Evolutionary conservation across 2,888 invertebrate species (phyloP).

Genomic region (Junonia oenone): DNA sequence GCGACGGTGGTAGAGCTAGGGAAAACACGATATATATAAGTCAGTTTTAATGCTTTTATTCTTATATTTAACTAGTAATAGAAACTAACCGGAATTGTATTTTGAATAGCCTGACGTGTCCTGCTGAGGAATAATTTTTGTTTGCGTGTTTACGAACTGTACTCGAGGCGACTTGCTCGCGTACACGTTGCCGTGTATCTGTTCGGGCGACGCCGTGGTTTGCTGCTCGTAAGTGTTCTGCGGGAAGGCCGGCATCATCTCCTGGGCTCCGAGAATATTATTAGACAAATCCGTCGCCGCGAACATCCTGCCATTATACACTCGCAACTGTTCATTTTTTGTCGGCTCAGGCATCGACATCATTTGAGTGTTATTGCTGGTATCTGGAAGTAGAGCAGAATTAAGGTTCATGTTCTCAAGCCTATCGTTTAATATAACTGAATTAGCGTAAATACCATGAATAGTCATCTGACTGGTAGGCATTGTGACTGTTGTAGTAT

Average conservation of each 20-base stretch:
- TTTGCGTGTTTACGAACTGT: constrained; percentile 51
- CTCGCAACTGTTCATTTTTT: constrained; percentile 65
- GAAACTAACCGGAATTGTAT: constrained; percentile 56
- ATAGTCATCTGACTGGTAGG: constrained; percentile 70
- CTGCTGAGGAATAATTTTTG: constrained; percentile 53
- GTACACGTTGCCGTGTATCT: constrained; percentile 46
- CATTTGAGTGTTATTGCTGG: constrained; percentile 66
- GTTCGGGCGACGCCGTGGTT: constrained; percentile 37
- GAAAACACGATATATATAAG: constrained; percentile 2
- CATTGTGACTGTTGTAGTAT: constrained; percentile 51
- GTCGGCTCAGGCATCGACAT: constrained; percentile 56
- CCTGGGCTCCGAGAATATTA: constrained; percentile 54
- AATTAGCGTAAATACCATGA: constrained; percentile 47
- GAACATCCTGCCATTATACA: constrained; percentile 59
- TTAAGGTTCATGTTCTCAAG: constrained; percentile 15
- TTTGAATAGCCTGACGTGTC: constrained; percentile 53
- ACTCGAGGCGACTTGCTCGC: constrained; percentile 47
- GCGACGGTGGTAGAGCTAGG: constrained; percentile 62
- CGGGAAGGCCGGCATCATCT: constrained; percentile 53
- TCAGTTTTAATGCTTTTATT: neutral
- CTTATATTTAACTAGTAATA: too few species aligned
- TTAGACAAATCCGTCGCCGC: constrained; percentile 57
- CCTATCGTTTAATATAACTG: constrained; percentile 3
- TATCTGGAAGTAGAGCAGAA: constrained; percentile 43
- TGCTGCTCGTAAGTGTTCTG: constrained; percentile 49